These are phyloP conservation scores for Sebastes flavidus DNA, from an alignment of 2,797 vertebrate genomes.

Conservation along the genomic window DNA sequence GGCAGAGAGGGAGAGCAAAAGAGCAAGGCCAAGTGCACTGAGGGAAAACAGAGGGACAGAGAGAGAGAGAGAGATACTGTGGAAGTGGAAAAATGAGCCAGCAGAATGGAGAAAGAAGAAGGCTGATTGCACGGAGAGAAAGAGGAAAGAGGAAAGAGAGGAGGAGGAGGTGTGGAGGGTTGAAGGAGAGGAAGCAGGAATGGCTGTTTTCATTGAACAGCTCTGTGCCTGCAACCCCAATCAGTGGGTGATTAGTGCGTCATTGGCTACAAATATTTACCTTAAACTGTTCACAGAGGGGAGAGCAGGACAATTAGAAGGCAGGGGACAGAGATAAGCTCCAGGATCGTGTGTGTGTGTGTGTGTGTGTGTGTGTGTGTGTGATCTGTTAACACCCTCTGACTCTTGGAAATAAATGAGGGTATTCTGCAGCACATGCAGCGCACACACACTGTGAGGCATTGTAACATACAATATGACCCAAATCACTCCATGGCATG, in stretches of 20 bases:
- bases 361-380: conserved; percentile 12
- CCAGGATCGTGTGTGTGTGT: conserved; percentile 4
- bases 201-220: conserved; percentile 68
- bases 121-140: conserved; percentile 49
- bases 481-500: not conserved
- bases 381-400: conserved; percentile 6
- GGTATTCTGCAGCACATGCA: conserved; percentile 8
- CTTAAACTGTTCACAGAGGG: conserved; percentile 69
- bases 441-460: not conserved
- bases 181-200: conserved; percentile 50
- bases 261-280: conserved; percentile 81
- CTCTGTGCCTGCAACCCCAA: conserved; percentile 70
- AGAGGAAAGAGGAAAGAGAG: conserved; percentile 14
- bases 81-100: conserved; percentile 56
- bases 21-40: conserved; percentile 61
- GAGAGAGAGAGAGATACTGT: conserved; percentile 44
- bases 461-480: not conserved
- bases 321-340: conserved; percentile 45
- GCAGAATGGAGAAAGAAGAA: conserved; percentile 45
- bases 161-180: not conserved
- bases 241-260: conserved; percentile 80
- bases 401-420: conserved; percentile 19
- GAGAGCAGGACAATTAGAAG: conserved; percentile 58
- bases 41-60: conserved; percentile 53
- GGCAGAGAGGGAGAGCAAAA: conserved; percentile 50